phyloP scores from a whole-genome alignment of 2,888 invertebrate genomes.

The Lycia hirtaria region DNA sequence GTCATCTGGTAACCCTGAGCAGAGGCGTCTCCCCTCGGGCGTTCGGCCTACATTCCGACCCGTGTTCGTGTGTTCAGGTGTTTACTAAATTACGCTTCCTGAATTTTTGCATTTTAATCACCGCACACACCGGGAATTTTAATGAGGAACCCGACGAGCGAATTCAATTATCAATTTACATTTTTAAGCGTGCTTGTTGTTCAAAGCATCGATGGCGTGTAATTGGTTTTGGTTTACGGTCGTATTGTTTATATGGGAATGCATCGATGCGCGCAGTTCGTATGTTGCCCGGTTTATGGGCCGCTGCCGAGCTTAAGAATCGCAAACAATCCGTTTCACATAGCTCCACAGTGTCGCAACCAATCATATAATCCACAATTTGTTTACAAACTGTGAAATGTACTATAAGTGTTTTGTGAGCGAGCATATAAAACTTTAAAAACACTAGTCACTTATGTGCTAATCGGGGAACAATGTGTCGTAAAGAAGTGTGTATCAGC shows the following conservation, averaged over 20 bases:
- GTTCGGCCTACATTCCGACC: constrained; percentile 39
- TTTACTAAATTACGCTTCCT: constrained; percentile 35
- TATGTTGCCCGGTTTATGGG: constrained; percentile 55
- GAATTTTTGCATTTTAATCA: constrained; percentile 45
- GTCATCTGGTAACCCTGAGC: too few relatives aligned
- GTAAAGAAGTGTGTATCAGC: constrained; percentile 33
- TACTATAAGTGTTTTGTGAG: constrained; percentile 31
- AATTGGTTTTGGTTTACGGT: constrained; percentile 76
- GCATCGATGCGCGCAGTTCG: constrained; percentile 56
- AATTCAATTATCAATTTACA: constrained; percentile 41
- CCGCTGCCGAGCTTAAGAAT: constrained; percentile 54
- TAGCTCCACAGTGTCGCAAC: constrained; percentile 36
- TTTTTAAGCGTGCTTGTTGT: constrained; percentile 46
- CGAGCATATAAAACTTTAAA: constrained; percentile 33
- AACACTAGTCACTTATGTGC: constrained; percentile 40
- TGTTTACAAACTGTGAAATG: constrained; percentile 42
- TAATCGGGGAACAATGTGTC: constrained; percentile 40
- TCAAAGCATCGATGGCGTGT: constrained; percentile 66
- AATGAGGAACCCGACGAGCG: constrained; percentile 37
- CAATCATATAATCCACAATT: constrained; percentile 35
- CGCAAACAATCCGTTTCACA: constrained; percentile 45
- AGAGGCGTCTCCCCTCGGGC: constrained; percentile 39
- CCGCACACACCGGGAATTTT: constrained; percentile 33
- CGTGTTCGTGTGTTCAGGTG: constrained; percentile 40
- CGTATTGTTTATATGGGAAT: constrained; percentile 67